phyloP scores from a whole-genome alignment of 1,140 invertebrate species.

The Aphelinus certus region DNA sequence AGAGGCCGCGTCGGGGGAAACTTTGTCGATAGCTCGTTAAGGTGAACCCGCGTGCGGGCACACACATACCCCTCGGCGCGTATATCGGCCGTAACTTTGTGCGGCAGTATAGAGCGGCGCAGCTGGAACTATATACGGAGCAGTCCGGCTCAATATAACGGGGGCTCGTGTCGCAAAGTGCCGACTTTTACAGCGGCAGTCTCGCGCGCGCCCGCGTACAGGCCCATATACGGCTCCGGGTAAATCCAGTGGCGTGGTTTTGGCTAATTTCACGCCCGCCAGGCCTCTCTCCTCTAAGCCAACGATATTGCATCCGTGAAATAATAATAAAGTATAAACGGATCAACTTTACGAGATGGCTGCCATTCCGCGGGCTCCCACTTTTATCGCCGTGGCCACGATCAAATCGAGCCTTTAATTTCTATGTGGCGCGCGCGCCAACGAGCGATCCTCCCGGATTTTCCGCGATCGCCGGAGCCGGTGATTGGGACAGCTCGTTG shows the following conservation, averaged over 20 bases:
- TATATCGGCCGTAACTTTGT: no score
- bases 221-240: slow-evolving; percentile 20
- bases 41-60: no score
- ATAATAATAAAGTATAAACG: slow-evolving; percentile 67
- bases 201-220: neutral
- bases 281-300: slow-evolving; percentile 45
- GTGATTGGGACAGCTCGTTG: neutral
- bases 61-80: no score
- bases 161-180: neutral
- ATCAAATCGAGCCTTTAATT: slow-evolving; percentile 44
- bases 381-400: slow-evolving; percentile 55
- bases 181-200: slow-evolving; percentile 16
- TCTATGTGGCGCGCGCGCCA: slow-evolving; percentile 16
- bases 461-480: neutral
- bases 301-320: slow-evolving; percentile 62
- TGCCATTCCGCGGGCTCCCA: slow-evolving; percentile 45
- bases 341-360: slow-evolving; percentile 63
- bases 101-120: no score
- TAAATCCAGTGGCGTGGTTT: slow-evolving; percentile 61
- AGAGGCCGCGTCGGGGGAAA: no score
- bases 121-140: no score
- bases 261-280: slow-evolving; percentile 59
- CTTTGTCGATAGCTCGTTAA: no score
- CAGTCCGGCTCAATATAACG: no score
- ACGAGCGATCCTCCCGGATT: no score